These are phyloP conservation scores for Heterohyrax brucei DNA, from an alignment of 2,797 vertebrate genomes.

Conservation along the genomic window DNA sequence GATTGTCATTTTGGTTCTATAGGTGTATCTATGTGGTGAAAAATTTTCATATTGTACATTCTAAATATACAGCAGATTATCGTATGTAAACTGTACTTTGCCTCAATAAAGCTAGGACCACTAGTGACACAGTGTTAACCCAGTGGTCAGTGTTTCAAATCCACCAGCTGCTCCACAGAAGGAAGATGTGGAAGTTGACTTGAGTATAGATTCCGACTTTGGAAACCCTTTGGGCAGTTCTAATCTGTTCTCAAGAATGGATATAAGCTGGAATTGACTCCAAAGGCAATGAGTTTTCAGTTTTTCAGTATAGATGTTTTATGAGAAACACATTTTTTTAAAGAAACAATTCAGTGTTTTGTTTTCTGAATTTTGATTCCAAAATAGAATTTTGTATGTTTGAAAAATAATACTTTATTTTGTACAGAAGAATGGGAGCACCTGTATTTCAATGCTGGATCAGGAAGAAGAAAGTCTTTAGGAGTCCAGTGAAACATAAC, in stretches of 20 bases:
- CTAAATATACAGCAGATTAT: neutral
- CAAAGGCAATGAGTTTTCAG: no score
- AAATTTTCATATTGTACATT: neutral
- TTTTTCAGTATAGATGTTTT: no score
- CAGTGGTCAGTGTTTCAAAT: no score
- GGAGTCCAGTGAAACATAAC: neutral
- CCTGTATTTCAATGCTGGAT: neutral
- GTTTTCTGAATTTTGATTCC: neutral
- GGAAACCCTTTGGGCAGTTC: no score
- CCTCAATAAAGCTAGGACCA: no score
- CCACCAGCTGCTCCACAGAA: no score
- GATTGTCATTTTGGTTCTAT: neutral
- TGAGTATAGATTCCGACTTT: no score
- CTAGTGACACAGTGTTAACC: no score
- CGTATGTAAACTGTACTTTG: neutral
- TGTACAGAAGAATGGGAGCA: neutral
- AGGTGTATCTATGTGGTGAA: neutral
- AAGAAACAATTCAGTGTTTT: neutral
- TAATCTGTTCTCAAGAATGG: no score
- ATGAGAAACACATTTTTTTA: neutral
- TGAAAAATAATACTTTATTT: neutral
- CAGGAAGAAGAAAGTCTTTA: neutral
- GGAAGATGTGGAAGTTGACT: no score
- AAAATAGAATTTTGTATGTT: neutral
- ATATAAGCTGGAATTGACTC: no score